Percentiles rank a stretch among this genome's conserved stretches.
Conservation (phyloP, 2,888 invertebrate species). For the Leptopilina myrica region DNA sequence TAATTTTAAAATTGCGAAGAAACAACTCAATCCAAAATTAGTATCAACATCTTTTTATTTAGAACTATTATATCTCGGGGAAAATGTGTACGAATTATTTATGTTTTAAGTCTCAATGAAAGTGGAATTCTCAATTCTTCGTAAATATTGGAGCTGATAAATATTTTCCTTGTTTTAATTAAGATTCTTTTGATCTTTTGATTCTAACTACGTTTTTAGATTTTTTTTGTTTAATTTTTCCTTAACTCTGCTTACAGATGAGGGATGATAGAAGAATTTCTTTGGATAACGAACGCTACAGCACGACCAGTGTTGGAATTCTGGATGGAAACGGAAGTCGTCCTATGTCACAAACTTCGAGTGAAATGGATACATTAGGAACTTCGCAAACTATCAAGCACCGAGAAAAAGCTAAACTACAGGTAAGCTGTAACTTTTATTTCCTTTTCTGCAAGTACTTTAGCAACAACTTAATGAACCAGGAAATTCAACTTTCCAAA, state of each 20-base stretch:
- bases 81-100: not conserved
- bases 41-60: not conserved
- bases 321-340: conserved; percentile 78
- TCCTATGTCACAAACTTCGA: conserved; percentile 83
- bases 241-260: conserved; percentile 57
- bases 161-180: too few relatives aligned
- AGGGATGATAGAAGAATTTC: conserved; percentile 73
- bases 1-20: not conserved
- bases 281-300: conserved; percentile 79
- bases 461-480: conserved; percentile 1
- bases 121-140: too few relatives aligned
- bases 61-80: not conserved
- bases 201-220: too few relatives aligned
- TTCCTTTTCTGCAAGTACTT: not conserved
- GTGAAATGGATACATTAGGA: conserved; percentile 79
- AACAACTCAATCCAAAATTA: not conserved
- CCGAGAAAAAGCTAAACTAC: conserved; percentile 73
- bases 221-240: conserved; percentile 36
- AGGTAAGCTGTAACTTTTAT: conserved; percentile 63
- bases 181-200: too few relatives aligned
- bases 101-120: too few relatives aligned
- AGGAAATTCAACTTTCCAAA: not conserved
- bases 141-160: too few relatives aligned
- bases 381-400: conserved; percentile 72
- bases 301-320: conserved; percentile 68